Conservation (phyloP, 2,113 vertebrate genomes). For the Thamnaconus septentrionalis region DNA sequence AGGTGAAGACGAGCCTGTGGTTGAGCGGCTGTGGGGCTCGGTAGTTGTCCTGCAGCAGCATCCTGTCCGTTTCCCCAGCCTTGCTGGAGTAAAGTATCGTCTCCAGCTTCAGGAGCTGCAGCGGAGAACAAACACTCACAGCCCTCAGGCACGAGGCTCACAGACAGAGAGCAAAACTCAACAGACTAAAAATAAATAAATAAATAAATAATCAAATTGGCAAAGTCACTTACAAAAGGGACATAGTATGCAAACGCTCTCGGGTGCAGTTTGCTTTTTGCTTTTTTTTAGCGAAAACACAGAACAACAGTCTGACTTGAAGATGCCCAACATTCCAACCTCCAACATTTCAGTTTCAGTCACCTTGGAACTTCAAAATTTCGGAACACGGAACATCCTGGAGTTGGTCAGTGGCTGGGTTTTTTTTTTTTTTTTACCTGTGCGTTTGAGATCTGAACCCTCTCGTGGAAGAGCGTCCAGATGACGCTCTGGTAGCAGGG, state of each 20-base stretch:
- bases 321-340: no score
- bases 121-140: no score
- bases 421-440: slow-evolving; percentile 74
- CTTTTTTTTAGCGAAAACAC: no score
- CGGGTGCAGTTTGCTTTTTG: no score
- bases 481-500: slow-evolving; percentile 87
- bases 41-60: slow-evolving; percentile 75
- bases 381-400: no score
- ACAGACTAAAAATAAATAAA: no score
- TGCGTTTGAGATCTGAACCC: slow-evolving; percentile 75
- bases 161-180: background rate
- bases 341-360: background rate
- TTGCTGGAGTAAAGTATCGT: slow-evolving; percentile 71
- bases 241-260: no score
- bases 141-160: no score
- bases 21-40: slow-evolving; percentile 72
- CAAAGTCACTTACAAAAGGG: no score
- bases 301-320: no score
- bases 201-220: no score
- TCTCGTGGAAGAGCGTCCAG: slow-evolving; percentile 85
- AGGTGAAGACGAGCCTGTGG: slow-evolving; percentile 68
- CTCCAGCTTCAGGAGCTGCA: slow-evolving; percentile 74
- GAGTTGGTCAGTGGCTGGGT: background rate
- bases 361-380: background rate
- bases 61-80: slow-evolving; percentile 30